Percentiles rank a stretch among this genome's conserved stretches.
These are phyloP conservation scores for Pomatorhinus ruficollis DNA, from an alignment of 2,113 vertebrate species.

Conservation along the genomic window DNA sequence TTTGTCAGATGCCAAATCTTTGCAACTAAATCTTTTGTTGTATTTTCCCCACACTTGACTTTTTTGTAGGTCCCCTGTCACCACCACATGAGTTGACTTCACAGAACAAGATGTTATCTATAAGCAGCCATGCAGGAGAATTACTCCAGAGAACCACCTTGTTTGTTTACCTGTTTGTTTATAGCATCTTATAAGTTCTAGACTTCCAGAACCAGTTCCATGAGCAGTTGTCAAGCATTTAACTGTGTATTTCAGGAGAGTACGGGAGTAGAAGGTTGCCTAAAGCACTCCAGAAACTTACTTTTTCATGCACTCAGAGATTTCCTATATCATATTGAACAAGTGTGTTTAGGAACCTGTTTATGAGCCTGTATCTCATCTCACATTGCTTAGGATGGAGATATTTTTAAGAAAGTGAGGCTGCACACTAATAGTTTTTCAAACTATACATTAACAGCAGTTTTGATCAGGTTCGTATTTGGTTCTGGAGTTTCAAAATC, in stretches of 20 bases:
- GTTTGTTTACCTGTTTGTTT: background rate
- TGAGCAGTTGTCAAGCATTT: background rate
- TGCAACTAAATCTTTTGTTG: background rate
- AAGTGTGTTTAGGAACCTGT: background rate
- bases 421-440: background rate
- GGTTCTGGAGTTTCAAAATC: background rate
- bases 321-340: background rate
- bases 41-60: background rate
- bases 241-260: background rate
- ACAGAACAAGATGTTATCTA: background rate
- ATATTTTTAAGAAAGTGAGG: background rate
- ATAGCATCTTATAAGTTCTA: background rate
- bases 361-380: too few species aligned
- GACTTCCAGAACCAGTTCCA: background rate
- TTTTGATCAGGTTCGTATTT: background rate
- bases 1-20: background rate
- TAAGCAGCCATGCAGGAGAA: background rate
- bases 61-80: background rate
- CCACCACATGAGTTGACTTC: background rate
- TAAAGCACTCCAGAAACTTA: background rate
- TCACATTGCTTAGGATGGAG: background rate
- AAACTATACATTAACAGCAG: background rate
- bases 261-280: background rate
- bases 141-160: background rate
- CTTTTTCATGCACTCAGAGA: background rate